Conservation (phyloP, 1,140 invertebrate genomes). For the Neodiprion pinetum region DNA sequence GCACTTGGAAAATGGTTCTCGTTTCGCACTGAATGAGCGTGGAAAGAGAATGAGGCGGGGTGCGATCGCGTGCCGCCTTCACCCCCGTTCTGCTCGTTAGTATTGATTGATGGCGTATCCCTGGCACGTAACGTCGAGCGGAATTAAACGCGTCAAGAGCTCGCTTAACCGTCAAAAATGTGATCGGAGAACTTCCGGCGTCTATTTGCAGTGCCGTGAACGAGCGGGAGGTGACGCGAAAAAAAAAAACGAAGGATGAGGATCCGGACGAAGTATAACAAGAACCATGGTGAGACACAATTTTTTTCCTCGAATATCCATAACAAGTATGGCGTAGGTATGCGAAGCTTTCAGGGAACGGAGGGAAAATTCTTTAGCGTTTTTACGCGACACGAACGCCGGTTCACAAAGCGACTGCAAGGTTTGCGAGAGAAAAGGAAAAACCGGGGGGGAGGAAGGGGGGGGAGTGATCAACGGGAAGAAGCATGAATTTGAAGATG, state of each 20-base stretch:
- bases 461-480: conserved; percentile 10
- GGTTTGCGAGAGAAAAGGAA: conserved; percentile 17
- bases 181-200: neutral
- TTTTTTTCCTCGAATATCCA: no score
- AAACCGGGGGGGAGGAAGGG: neutral
- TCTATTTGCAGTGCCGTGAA: neutral
- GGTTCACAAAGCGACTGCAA: conserved; percentile 20
- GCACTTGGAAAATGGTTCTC: no score
- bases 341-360: neutral
- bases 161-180: neutral
- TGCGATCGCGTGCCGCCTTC: no score
- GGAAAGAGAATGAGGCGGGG: no score
- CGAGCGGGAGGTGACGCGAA: no score
- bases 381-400: no score
- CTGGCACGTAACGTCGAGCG: neutral
- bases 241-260: no score
- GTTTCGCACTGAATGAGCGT: no score
- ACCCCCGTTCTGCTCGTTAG: neutral
- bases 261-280: no score
- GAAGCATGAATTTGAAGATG: neutral
- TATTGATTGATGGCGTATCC: neutral
- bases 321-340: neutral
- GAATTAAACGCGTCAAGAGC: conserved; percentile 2
- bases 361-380: conserved; percentile 6
- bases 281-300: no score